These are phyloP conservation scores for Tachycineta bicolor DNA, from an alignment of 2,113 vertebrate genomes.

Conservation along the genomic window DNA sequence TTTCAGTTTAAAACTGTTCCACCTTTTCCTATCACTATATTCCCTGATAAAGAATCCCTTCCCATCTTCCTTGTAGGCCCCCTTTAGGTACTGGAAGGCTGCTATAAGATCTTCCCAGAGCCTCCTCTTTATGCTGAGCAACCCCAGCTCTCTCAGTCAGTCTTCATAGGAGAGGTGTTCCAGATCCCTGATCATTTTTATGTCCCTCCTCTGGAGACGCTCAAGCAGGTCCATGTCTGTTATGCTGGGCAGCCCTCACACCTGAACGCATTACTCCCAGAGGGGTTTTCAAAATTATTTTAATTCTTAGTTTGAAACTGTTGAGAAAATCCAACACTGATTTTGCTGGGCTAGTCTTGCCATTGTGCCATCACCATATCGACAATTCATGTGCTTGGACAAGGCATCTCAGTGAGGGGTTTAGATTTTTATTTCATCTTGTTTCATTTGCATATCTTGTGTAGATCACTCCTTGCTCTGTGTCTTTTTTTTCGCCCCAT, in stretches of 20 bases:
- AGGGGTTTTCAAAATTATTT: background rate
- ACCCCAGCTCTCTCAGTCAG: background rate
- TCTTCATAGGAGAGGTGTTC: background rate
- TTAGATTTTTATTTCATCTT: background rate
- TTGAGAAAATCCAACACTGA: background rate
- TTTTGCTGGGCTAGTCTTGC: background rate
- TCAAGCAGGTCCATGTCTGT: accelerated
- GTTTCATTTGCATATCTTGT: background rate
- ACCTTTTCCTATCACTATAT: background rate
- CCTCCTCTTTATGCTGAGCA: background rate
- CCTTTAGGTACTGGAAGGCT: background rate
- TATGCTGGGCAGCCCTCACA: accelerated
- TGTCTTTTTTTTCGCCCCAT: background rate
- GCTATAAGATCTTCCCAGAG: accelerated
- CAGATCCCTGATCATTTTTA: background rate
- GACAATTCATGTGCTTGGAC: background rate
- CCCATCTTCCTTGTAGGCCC: background rate
- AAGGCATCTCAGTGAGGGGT: background rate
- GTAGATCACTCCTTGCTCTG: background rate
- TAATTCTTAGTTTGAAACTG: background rate
- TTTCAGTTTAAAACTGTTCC: background rate
- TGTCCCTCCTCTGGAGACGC: accelerated
- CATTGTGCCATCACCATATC: background rate
- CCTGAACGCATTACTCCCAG: too few relatives aligned
- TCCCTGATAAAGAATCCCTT: too few relatives aligned